Percentiles rank a stretch among this genome's conserved stretches.
Conservation (phyloP, 2,113 vertebrate genomes). For the Sialia sialis region DNA sequence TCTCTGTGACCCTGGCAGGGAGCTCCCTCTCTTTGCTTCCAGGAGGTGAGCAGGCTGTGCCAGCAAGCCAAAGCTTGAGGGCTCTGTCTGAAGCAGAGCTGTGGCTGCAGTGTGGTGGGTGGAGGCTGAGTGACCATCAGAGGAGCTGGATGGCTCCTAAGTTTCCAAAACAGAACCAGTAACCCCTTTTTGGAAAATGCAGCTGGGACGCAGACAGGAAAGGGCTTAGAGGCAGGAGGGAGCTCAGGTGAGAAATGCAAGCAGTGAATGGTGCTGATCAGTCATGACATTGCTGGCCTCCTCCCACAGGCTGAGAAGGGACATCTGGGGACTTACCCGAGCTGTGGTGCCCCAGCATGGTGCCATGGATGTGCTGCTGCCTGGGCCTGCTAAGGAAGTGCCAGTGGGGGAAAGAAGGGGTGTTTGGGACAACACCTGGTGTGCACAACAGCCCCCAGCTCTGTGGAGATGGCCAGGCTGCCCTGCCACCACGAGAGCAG, state of each 20-base stretch:
- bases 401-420: neutral
- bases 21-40: neutral
- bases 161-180: neutral
- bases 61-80: neutral
- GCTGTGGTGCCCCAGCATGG: rapidly evolving
- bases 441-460: neutral
- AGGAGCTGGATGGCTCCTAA: neutral
- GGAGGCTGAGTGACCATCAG: rapidly evolving
- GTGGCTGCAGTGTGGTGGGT: neutral
- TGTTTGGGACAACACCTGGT: neutral
- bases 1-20: neutral
- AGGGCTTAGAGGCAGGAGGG: neutral
- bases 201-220: neutral
- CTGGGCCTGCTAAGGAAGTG: neutral
- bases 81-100: rapidly evolving
- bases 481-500: neutral
- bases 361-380: neutral
- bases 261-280: neutral
- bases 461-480: neutral
- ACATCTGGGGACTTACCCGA: neutral
- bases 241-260: neutral
- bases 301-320: neutral
- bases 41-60: neutral
- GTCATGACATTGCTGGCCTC: neutral
- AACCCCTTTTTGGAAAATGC: neutral